Percentiles rank a stretch among this genome's conserved stretches.
Conservation (phyloP, 2,113 vertebrate genomes). For the Charadrius vociferus region DNA sequence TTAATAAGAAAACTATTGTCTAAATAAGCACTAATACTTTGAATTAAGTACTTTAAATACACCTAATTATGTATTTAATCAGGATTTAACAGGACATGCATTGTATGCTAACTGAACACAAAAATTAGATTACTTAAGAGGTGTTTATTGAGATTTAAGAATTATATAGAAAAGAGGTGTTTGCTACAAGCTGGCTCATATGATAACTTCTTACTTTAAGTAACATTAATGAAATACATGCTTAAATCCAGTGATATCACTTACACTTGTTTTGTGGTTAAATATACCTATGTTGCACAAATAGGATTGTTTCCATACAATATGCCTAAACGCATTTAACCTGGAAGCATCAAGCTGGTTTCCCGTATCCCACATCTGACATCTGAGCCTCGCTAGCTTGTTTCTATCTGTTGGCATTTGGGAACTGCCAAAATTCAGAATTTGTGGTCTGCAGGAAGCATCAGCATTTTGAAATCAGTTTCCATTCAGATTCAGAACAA, state of each 20-base stretch:
- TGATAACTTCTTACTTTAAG: not conserved
- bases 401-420: not conserved
- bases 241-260: not conserved
- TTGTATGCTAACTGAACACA: conserved; percentile 29
- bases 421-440: not conserved
- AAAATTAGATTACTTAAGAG: conserved; percentile 11
- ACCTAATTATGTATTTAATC: conserved; percentile 58
- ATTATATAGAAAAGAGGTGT: not conserved
- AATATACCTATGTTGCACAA: not conserved
- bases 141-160: not conserved
- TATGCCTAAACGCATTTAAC: not conserved
- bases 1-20: conserved; percentile 66
- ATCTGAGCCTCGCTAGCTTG: not conserved
- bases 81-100: conserved; percentile 27
- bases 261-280: not conserved
- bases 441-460: not conserved
- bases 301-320: not conserved
- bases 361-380: not conserved
- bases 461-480: not conserved
- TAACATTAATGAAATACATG: not conserved
- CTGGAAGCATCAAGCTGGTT: not conserved
- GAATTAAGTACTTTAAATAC: conserved; percentile 54
- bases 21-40: conserved; percentile 57
- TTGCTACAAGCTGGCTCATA: not conserved
- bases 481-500: not conserved